Evolutionary conservation across 2,113 vertebrate species (phyloP).

Genomic region (Aplodontia rufa): DNA sequence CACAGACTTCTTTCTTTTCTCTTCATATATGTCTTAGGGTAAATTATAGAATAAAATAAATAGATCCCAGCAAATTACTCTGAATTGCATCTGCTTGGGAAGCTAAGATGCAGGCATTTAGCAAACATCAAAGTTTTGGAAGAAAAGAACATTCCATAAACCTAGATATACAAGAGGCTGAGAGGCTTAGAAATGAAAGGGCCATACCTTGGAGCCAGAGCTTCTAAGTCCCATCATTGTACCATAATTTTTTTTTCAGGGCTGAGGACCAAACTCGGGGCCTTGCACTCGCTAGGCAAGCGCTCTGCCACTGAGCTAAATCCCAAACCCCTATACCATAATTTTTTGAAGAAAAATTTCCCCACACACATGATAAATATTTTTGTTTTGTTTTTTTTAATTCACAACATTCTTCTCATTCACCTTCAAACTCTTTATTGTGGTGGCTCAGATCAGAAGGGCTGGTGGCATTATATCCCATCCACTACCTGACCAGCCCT

Average conservation of each 20-base stretch:
- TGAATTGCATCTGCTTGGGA: not conserved
- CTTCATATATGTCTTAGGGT: not conserved
- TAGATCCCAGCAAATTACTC: not conserved
- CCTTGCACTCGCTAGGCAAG: too few relatives aligned
- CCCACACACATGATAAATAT: not conserved
- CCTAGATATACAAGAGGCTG: not conserved
- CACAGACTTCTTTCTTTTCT: not conserved
- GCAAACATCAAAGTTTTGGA: not conserved
- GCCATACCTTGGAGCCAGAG: not conserved
- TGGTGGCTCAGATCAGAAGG: not conserved
- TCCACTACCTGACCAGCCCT: not conserved
- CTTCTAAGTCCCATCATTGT: not conserved
- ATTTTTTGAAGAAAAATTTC: not conserved
- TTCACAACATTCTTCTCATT: not conserved
- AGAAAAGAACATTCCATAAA: not conserved
- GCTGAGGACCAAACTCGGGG: too few relatives aligned
- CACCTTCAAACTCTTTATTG: not conserved
- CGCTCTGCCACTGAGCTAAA: too few relatives aligned
- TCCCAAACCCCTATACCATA: too few relatives aligned
- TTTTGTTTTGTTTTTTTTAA: not conserved
- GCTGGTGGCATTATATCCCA: not conserved
- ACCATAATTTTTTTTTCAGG: not conserved
- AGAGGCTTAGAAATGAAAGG: not conserved
- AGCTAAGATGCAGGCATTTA: not conserved
- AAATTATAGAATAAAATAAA: conserved; percentile 30